phyloP scores from a whole-genome alignment of 92 coral and sea anemone genomes.

The Blastomussa wellsi region DNA sequence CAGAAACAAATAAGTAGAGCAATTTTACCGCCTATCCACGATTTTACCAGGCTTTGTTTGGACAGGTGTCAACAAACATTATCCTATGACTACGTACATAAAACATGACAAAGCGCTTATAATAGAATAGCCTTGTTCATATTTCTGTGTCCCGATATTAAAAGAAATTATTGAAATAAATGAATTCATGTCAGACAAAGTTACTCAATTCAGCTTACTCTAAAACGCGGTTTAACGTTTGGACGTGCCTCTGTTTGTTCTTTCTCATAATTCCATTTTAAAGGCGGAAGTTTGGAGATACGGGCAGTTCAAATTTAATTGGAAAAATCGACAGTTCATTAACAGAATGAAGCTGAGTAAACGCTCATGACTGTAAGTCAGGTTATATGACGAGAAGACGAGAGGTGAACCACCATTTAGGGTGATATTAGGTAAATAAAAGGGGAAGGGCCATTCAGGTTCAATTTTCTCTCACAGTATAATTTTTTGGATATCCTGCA shows the following conservation, averaged over 20 bases:
- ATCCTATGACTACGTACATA: neutral
- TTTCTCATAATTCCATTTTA: neutral
- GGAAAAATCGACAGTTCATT: neutral
- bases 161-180: neutral
- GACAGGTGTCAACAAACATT: neutral
- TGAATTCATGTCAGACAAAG: neutral
- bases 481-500: neutral
- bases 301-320: neutral
- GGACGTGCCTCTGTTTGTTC: neutral
- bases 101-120: neutral
- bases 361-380: neutral
- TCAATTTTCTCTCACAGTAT: neutral
- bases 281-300: neutral
- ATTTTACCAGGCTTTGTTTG: neutral
- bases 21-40: neutral
- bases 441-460: neutral
- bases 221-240: neutral
- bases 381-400: neutral
- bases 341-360: slow-evolving; percentile 4
- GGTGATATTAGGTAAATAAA: neutral
- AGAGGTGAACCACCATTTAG: neutral
- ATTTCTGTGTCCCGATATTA: neutral
- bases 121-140: neutral
- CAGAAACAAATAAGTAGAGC: neutral
- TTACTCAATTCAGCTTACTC: neutral